A percentile compares a stretch with the other conserved stretches of the same genome.
Evolutionary conservation across 2,113 vertebrate species (phyloP).

Genomic region (Rhegmatorhina hoffmannsi): DNA sequence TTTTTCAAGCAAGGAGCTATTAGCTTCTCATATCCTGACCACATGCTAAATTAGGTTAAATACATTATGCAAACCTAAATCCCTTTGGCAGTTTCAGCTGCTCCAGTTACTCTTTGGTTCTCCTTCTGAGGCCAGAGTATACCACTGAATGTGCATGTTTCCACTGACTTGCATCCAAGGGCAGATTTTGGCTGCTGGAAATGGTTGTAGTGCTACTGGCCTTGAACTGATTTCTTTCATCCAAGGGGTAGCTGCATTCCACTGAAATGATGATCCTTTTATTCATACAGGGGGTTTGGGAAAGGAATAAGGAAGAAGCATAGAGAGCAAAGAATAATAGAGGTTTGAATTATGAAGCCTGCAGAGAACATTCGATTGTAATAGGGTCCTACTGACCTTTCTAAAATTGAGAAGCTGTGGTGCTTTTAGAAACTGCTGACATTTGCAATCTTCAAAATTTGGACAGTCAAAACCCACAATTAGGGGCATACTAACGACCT

Average conservation of each 20-base stretch:
- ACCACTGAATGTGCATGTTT: slow-evolving; percentile 24
- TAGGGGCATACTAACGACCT: slow-evolving; percentile 26
- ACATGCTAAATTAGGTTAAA: background rate
- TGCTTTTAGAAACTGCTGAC: slow-evolving; percentile 55
- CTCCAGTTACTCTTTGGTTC: slow-evolving; percentile 12
- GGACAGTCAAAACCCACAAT: slow-evolving; percentile 47
- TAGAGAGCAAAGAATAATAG: background rate
- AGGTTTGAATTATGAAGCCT: slow-evolving; percentile 30
- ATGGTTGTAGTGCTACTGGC: slow-evolving; percentile 11
- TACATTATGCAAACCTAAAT: slow-evolving; percentile 23
- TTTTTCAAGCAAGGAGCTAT: background rate
- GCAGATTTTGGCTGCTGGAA: slow-evolving; percentile 42
- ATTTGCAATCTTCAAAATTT: slow-evolving; percentile 35
- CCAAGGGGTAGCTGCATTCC: slow-evolving; percentile 11
- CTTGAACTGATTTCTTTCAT: slow-evolving; percentile 34
- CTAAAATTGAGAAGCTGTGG: slow-evolving; percentile 19
- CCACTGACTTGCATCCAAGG: slow-evolving; percentile 24
- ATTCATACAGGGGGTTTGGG: background rate
- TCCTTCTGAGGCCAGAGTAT: slow-evolving; percentile 4
- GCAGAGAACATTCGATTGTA: slow-evolving; percentile 25
- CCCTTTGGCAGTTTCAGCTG: slow-evolving; percentile 28
- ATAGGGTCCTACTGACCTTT: slow-evolving; percentile 30
- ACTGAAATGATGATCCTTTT: slow-evolving; percentile 17
- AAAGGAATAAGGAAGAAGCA: background rate
- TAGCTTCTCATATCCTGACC: background rate